Conservation (phyloP, 1,140 invertebrate species). For the Mya arenaria region DNA sequence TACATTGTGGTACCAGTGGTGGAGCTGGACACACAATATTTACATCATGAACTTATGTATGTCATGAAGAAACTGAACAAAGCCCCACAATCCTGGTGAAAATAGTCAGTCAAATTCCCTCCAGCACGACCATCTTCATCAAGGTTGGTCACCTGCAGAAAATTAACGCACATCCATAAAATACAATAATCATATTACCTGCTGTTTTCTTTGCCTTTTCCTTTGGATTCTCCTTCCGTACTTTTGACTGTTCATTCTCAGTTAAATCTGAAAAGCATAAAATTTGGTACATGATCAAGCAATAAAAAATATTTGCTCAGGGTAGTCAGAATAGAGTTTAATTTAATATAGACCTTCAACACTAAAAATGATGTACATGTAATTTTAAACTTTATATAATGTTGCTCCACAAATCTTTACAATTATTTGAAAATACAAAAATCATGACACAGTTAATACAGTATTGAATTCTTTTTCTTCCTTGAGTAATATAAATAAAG, state of each 20-base stretch:
- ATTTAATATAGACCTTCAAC: conserved; percentile 26
- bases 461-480: neutral
- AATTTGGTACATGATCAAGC: conserved; percentile 34
- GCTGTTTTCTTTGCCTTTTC: conserved; percentile 19
- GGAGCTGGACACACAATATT: neutral
- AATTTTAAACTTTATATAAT: conserved; percentile 10
- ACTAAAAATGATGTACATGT: neutral
- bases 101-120: neutral
- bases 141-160: neutral
- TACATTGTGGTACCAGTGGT: no score
- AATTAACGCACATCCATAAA: neutral
- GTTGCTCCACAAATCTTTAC: conserved; percentile 21
- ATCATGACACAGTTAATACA: neutral
- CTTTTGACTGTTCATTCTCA: conserved; percentile 23
- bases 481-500: no score
- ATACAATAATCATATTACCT: neutral
- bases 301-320: conserved; percentile 13
- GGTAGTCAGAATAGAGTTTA: conserved; percentile 16
- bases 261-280: conserved; percentile 22
- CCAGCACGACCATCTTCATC: neutral
- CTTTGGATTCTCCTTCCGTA: conserved; percentile 27
- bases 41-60: neutral
- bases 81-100: neutral
- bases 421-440: conserved; percentile 10
- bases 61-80: neutral